Evolutionary conservation across 1,140 invertebrate species (phyloP), one percentile per base, ranked within the genome.

Genomic region (Anthonomus grandis): DNA sequence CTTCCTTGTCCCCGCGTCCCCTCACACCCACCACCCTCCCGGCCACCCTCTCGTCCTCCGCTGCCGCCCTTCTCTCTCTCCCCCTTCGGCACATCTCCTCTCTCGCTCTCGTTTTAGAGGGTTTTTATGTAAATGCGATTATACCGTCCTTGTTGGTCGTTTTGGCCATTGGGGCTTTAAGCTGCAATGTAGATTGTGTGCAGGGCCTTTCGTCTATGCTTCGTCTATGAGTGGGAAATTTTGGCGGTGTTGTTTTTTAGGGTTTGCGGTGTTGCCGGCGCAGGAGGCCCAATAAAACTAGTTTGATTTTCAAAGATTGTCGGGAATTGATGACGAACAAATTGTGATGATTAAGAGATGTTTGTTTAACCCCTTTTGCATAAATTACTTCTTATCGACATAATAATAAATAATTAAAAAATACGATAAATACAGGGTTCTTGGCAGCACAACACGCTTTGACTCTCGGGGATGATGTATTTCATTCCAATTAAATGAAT

Each of bases 111-210:
- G 46, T 22, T 48, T 55, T 55, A 47, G 18, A 36, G 21, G 41
- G 10, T 55, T 55, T 45, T 44, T 53, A 53, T 53, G 39, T 42
- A 53, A 42, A 44, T 53, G 23, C 50, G n/a, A 24, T 53, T 44
- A 42, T 42, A n/a, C 23, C 21, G 9, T 44, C 49, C 49, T 27
- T 52, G 49, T 49, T 21, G 47, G 13, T 50, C 22, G 48, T 37
- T 49, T 53, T 34, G 25, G 22, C 21, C 19, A 12, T 39, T 18
- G 21, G 49, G 13, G 49, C 37, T 51, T 41, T 17, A 24, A 41
- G 46, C 46, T 10, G 17, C 19, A 36, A 31, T 36, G 25, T 34
- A 48, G 42, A 22, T 45, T 45, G 24, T 24, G 42, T 18, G 18
- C n/a, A n/a, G 17, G 12, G 10, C 18, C 27, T 12, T 13, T 45